These are phyloP conservation scores for Lipophrys pholis DNA, from an alignment of 2,113 vertebrate genomes.

Conservation along the genomic window DNA sequence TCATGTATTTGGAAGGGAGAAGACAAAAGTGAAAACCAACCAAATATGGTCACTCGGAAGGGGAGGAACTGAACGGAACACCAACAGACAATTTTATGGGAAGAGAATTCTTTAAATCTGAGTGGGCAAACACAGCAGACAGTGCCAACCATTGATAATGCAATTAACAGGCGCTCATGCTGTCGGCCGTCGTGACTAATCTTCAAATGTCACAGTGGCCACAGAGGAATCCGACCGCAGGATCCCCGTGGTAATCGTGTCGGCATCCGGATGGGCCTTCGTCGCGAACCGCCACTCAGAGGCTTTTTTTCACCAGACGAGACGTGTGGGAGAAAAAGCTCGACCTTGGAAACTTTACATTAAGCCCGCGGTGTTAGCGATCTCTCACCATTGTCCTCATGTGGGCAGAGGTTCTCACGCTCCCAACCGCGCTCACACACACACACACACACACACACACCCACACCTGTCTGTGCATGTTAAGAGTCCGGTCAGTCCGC, in stretches of 20 bases:
- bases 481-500: constrained; percentile 36
- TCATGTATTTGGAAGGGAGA: no score
- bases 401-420: constrained; percentile 63
- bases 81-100: constrained; percentile 14
- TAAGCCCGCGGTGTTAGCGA: constrained; percentile 63
- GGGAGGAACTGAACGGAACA: constrained; percentile 5
- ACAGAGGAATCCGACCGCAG: constrained; percentile 52
- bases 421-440: not conserved
- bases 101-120: constrained; percentile 36
- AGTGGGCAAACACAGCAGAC: constrained; percentile 36
- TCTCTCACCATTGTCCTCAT: constrained; percentile 66
- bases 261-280: constrained; percentile 63
- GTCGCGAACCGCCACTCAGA: constrained; percentile 23
- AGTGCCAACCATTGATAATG: constrained; percentile 60
- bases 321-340: constrained; percentile 66
- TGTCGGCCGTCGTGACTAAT: constrained; percentile 66
- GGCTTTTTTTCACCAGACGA: constrained; percentile 48
- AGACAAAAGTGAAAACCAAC: no score
- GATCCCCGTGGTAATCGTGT: constrained; percentile 67
- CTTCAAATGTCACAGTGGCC: constrained; percentile 65
- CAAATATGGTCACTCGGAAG: no score
- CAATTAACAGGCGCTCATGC: constrained; percentile 56
- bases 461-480: constrained; percentile 72
- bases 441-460: not conserved
- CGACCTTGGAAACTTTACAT: constrained; percentile 64